Conservation (phyloP, 2,113 vertebrate genomes). For the Hyperoodon ampullatus region DNA sequence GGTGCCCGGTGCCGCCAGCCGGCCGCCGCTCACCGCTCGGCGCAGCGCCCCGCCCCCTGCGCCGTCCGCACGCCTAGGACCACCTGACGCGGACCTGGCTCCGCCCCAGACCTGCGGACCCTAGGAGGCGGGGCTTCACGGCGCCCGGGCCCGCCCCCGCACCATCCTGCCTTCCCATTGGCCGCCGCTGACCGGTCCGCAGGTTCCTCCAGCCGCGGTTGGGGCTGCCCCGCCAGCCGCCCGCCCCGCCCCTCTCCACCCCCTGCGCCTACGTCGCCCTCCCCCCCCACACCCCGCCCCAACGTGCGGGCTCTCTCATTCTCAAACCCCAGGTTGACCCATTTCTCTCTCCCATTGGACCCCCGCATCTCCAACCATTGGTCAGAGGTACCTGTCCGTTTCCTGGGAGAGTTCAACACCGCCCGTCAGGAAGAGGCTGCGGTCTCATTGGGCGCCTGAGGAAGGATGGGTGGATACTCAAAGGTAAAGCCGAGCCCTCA, state of each 20-base stretch:
- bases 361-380: conserved; percentile 51
- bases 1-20: neutral
- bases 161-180: conserved; percentile 37
- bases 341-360: conserved; percentile 55
- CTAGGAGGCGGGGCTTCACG: neutral
- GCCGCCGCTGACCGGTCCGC: neutral
- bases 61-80: conserved; percentile 51
- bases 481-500: conserved; percentile 1
- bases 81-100: conserved; percentile 75
- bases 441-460: neutral
- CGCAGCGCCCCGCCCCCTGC: conserved; percentile 53
- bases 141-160: neutral
- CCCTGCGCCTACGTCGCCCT: neutral
- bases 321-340: conserved; percentile 54
- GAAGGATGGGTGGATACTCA: neutral
- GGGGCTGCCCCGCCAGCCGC: neutral
- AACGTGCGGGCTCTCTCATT: neutral
- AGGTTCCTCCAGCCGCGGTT: neutral
- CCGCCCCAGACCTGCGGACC: conserved; percentile 76
- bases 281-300: neutral
- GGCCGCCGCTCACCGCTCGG: conserved; percentile 50
- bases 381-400: conserved; percentile 64
- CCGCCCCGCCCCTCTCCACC: neutral
- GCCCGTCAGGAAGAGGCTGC: neutral
- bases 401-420: conserved; percentile 36